A percentile compares a stretch with the other conserved stretches of the same genome.
Evolutionary conservation across 2,113 vertebrate genomes (phyloP).

Genomic region (Gallinago media): DNA sequence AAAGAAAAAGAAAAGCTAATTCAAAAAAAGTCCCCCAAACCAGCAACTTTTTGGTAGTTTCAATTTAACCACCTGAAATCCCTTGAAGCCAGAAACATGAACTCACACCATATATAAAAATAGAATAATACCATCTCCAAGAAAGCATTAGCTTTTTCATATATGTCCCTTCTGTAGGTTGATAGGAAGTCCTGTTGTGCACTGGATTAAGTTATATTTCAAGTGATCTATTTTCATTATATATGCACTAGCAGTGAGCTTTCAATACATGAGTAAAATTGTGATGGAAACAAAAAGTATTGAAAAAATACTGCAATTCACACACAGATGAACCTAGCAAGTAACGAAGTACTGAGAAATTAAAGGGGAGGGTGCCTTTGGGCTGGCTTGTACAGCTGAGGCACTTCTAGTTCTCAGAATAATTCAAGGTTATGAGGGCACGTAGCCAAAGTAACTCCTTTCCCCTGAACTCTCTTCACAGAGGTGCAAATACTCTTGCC

Average conservation of each 20-base stretch:
- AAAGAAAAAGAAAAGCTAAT: not conserved
- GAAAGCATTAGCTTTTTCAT: not conserved
- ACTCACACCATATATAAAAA: not conserved
- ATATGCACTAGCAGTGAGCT: not conserved
- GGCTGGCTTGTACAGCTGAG: not conserved
- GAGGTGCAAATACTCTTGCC: not conserved
- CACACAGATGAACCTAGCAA: not conserved
- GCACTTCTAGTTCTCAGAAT: not conserved
- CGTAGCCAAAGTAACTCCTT: not conserved
- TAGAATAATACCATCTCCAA: accelerated
- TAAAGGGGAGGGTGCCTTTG: not conserved
- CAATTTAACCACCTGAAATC: accelerated
- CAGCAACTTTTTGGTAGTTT: not conserved
- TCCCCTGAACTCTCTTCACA: not conserved
- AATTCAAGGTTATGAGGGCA: not conserved
- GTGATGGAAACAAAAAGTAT: not conserved
- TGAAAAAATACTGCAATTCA: not conserved
- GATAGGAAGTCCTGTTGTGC: not conserved
- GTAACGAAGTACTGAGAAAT: not conserved
- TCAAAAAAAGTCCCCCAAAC: not conserved
- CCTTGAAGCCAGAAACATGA: not conserved
- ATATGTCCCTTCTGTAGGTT: not conserved
- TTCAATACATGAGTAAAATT: not conserved
- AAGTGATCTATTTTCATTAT: not conserved
- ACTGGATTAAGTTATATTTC: not conserved